These are phyloP conservation scores for Lasioglossum morio DNA, from an alignment of 2,888 invertebrate genomes.

Conservation along the genomic window DNA sequence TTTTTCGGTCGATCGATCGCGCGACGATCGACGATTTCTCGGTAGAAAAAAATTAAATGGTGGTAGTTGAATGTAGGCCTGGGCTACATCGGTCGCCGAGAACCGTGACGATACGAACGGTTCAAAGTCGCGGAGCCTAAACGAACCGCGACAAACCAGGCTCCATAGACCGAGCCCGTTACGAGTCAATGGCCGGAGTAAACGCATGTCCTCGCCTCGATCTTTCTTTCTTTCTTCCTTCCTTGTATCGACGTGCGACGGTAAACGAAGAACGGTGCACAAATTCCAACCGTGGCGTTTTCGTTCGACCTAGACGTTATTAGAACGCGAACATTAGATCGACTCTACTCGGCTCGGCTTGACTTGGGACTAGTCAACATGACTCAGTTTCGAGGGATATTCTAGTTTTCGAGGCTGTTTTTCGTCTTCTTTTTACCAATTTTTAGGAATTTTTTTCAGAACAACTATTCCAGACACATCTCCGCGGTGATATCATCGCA, in stretches of 20 bases:
- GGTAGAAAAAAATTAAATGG: conserved; percentile 14
- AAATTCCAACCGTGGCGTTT: conserved; percentile 54
- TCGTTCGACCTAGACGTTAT: background rate
- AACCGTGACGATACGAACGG: conserved; percentile 38
- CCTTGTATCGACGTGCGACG: conserved; percentile 72
- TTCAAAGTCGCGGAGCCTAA: conserved; percentile 50
- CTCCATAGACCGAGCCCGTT: conserved; percentile 77
- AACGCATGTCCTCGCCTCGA: conserved; percentile 71
- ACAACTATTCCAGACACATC: too few relatives aligned
- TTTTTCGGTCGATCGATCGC: conserved; percentile 23
- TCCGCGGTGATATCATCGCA: too few relatives aligned
- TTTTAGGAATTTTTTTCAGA: too few relatives aligned
- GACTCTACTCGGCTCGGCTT: too few relatives aligned
- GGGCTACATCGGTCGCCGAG: conserved; percentile 38
- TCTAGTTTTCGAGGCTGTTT: too few relatives aligned
- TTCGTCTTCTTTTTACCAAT: too few relatives aligned
- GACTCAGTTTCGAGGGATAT: background rate
- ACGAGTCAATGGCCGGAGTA: conserved; percentile 80
- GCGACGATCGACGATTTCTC: background rate
- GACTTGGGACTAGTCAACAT: background rate
- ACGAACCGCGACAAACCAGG: conserved; percentile 59
- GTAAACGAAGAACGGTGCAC: conserved; percentile 61
- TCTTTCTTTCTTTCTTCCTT: conserved; percentile 76
- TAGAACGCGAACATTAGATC: background rate
- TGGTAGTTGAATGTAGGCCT: conserved; percentile 15